Conservation (phyloP, 2,888 invertebrate genomes). For the Mimachlamys varia region DNA sequence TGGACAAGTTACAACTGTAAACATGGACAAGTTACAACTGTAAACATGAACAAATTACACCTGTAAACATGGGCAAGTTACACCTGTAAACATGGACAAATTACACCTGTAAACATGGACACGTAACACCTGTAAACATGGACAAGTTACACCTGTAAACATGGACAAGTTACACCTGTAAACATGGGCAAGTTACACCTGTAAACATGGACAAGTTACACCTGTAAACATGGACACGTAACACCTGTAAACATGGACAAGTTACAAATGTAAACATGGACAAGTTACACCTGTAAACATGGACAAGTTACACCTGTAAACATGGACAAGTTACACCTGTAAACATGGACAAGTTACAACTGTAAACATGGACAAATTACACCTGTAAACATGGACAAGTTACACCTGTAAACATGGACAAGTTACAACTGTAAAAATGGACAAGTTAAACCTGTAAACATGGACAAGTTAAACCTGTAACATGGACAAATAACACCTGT, state of each 20-base stretch:
- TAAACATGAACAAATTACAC: constrained; percentile 41
- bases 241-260: constrained; percentile 84
- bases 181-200: constrained; percentile 38
- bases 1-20: background rate
- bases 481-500: constrained; percentile 87
- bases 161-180: constrained; percentile 86
- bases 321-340: background rate
- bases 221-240: constrained; percentile 76
- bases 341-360: constrained; percentile 88
- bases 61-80: constrained; percentile 86
- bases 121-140: constrained; percentile 85
- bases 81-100: constrained; percentile 81
- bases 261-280: constrained; percentile 83
- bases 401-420: constrained; percentile 82
- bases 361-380: constrained; percentile 55
- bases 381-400: constrained; percentile 85
- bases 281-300: constrained; percentile 72
- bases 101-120: constrained; percentile 81
- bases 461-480: background rate
- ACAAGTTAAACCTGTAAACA: constrained; percentile 85
- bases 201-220: constrained; percentile 87
- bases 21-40: constrained; percentile 87
- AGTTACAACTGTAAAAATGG: constrained; percentile 80
- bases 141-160: background rate
- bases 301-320: constrained; percentile 85